Percentiles rank a stretch among this genome's conserved stretches.
Evolutionary conservation across 1,140 invertebrate genomes (phyloP).

Genomic region (Diorhabda carinulata): DNA sequence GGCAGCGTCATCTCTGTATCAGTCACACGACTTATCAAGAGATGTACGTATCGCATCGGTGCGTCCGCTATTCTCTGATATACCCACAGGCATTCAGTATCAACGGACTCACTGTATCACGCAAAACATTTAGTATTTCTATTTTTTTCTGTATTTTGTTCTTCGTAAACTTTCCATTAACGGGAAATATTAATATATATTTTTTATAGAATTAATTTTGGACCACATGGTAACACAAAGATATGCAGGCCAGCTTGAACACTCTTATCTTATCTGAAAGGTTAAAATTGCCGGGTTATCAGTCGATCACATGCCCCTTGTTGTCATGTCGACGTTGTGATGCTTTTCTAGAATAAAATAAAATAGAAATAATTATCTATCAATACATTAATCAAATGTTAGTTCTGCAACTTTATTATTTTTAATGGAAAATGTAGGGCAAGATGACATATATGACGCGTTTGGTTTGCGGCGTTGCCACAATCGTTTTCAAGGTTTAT

Average conservation of each 20-base stretch:
- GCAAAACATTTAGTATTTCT: no score
- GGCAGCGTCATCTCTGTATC: no score
- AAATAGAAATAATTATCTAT: no score
- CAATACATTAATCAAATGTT: background rate
- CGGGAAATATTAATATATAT: background rate
- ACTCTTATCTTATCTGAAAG: conserved; percentile 30
- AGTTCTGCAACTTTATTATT: conserved; percentile 2
- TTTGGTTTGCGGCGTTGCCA: background rate
- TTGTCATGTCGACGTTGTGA: conserved; percentile 25
- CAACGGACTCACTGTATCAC: no score
- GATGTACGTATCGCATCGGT: no score
- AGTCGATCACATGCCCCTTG: conserved; percentile 32
- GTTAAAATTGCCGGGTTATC: conserved; percentile 32
- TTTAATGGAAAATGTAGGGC: background rate
- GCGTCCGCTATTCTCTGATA: no score
- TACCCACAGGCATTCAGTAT: no score
- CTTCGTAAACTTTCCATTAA: no score
- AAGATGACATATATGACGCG: background rate
- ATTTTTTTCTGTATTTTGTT: no score
- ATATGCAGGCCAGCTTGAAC: conserved; percentile 14
- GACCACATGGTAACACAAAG: background rate
- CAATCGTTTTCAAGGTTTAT: background rate
- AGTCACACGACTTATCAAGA: no score
- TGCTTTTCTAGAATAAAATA: background rate
- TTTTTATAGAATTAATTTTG: background rate